Evolutionary conservation across 2,797 vertebrate species (phyloP).

Genomic region (Sciaenops ocellatus): DNA sequence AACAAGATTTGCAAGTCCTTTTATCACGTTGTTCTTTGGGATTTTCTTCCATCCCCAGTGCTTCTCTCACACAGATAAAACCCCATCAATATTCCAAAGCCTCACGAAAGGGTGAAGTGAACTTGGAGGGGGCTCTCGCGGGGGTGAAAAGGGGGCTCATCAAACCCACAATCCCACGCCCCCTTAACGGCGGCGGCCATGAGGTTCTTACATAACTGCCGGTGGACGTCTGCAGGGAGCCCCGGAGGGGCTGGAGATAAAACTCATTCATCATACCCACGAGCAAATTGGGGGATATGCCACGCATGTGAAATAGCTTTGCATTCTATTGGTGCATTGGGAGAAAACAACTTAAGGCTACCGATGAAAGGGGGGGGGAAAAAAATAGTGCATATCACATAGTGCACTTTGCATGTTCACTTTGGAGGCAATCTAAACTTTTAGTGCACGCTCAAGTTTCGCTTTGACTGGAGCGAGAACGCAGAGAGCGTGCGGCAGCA

Average conservation of each 20-base stretch:
- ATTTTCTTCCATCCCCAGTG: not conserved
- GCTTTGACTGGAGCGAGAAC: slow-evolving; percentile 7
- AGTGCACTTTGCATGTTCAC: not conserved
- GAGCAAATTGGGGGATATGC: slow-evolving; percentile 11
- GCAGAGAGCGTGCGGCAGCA: not conserved
- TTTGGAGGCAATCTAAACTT: not conserved
- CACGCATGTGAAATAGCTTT: slow-evolving; percentile 47
- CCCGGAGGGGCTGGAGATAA: slow-evolving; percentile 40
- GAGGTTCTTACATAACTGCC: slow-evolving; percentile 71
- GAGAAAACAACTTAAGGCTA: slow-evolving; percentile 22
- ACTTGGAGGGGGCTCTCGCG: slow-evolving; percentile 45
- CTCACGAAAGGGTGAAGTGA: slow-evolving; percentile 21
- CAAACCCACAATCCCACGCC: slow-evolving; percentile 60
- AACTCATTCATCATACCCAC: slow-evolving; percentile 57
- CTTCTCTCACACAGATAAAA: slow-evolving; percentile 32
- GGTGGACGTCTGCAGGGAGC: slow-evolving; percentile 53
- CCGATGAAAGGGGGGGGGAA: slow-evolving; percentile 1
- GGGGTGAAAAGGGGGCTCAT: slow-evolving; percentile 39
- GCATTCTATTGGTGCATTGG: not conserved
- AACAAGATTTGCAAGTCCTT: slow-evolving; percentile 14
- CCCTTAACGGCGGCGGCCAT: slow-evolving; percentile 41
- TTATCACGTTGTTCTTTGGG: slow-evolving; percentile 20
- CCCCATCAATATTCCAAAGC: slow-evolving; percentile 46
- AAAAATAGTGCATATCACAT: not conserved
- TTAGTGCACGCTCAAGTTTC: slow-evolving; percentile 27